These are phyloP conservation scores for Halisarca cf. caerulea DNA, from an alignment of 37 sponge, comb jelly and placozoan genomes.

Conservation along the genomic window DNA sequence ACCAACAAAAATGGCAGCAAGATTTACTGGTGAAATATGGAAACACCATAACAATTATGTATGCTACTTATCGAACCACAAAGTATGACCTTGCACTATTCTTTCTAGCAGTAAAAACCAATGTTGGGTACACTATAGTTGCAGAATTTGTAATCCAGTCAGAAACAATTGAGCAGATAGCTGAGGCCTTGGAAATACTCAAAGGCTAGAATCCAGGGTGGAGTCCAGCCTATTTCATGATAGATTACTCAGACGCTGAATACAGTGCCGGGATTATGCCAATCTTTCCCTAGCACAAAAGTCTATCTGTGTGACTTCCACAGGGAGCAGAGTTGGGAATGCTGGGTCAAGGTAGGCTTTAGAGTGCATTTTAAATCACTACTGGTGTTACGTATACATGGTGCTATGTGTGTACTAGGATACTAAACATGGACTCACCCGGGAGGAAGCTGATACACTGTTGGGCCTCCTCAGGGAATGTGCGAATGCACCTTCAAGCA, in stretches of 20 bases:
- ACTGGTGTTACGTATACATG: background rate
- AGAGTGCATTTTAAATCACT: no score
- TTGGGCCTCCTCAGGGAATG: slow-evolving; percentile 29
- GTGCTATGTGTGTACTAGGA: background rate
- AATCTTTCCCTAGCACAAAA: slow-evolving; percentile 1
- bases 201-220: slow-evolving; percentile 41
- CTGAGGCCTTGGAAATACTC: slow-evolving; percentile 39
- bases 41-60: slow-evolving; percentile 32
- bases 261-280: background rate
- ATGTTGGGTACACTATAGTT: slow-evolving; percentile 38
- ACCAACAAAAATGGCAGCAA: slow-evolving; percentile 59
- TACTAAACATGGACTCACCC: slow-evolving; percentile 36
- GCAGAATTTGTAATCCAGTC: slow-evolving; percentile 44
- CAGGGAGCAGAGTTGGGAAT: slow-evolving; percentile 45
- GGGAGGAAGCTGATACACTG: slow-evolving; percentile 29
- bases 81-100: slow-evolving; percentile 48
- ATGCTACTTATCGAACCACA: slow-evolving; percentile 47
- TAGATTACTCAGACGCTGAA: slow-evolving; percentile 48
- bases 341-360: slow-evolving; percentile 24
- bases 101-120: slow-evolving; percentile 43
- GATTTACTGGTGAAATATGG: slow-evolving; percentile 38
- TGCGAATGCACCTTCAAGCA: slow-evolving; percentile 1
- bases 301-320: slow-evolving; percentile 55
- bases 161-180: slow-evolving; percentile 26
- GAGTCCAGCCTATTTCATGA: slow-evolving; percentile 34